Conservation (phyloP, 2,113 vertebrate species). For the rabbit (Oryctolagus cuniculus) region mOryCun1.1 NC_091453.1:19620501-19621000, state of each 20-base stretch:
- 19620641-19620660: neutral
- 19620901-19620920: slow-evolving; percentile 4
- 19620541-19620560: neutral
- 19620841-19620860: neutral
- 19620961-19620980: neutral
- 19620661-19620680: neutral
- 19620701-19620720: neutral
- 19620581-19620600: neutral
- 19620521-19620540: neutral
- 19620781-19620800: neutral
- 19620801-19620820: neutral
- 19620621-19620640: neutral
- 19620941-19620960: neutral
- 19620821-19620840: neutral
- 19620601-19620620: slow-evolving; percentile 14
- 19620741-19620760: neutral
- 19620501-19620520: slow-evolving; percentile 18
- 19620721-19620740: neutral
- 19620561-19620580: neutral
- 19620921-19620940: neutral
- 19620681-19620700: neutral
- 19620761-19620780: neutral
- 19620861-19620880: neutral
- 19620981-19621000: neutral
- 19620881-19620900: neutral